Conservation (phyloP, 2,888 invertebrate species). For the Dusona sp. region DNA sequence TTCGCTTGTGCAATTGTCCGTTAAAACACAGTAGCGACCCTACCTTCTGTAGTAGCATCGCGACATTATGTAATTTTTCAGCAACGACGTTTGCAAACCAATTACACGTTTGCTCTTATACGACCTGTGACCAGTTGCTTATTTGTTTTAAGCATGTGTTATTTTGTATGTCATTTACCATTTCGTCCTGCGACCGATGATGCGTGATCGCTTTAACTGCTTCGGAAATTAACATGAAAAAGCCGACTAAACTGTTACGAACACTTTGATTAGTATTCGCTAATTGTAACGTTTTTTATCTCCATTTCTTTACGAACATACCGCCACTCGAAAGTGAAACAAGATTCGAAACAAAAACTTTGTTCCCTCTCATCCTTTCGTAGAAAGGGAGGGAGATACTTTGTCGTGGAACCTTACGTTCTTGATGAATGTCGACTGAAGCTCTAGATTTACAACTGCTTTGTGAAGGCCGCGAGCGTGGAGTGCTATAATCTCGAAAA, state of each 20-base stretch:
- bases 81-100: conserved; percentile 8
- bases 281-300: not conserved
- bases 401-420: not conserved
- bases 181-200: not conserved
- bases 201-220: not conserved
- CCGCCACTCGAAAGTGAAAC: not conserved
- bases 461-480: not conserved
- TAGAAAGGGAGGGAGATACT: too few species aligned
- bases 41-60: conserved; percentile 2
- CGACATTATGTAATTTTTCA: conserved; percentile 22
- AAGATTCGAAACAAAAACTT: not conserved
- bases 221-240: not conserved
- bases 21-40: conserved; percentile 18
- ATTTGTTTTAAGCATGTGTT: not conserved
- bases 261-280: not conserved
- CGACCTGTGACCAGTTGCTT: conserved; percentile 7
- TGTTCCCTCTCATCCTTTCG: too few species aligned
- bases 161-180: conserved; percentile 2
- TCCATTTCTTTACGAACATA: not conserved
- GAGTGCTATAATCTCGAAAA: not conserved
- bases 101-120: conserved; percentile 1
- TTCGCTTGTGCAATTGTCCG: conserved; percentile 44
- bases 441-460: not conserved
- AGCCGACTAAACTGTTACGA: not conserved
- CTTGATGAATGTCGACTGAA: not conserved